Evolutionary conservation across 2,888 invertebrate species (phyloP).

Genomic region (Gastrophysa polygoni): DNA sequence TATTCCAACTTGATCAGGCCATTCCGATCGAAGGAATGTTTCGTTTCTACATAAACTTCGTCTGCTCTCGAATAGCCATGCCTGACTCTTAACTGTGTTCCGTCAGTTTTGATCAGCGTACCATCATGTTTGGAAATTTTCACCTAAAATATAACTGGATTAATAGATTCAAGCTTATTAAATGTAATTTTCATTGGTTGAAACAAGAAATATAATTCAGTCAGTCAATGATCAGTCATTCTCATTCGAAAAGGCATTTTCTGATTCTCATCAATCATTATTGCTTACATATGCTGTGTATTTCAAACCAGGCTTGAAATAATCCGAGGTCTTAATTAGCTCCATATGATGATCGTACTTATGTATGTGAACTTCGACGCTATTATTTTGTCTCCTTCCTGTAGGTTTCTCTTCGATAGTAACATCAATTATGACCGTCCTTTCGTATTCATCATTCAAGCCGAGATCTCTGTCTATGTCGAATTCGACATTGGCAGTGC

Average conservation of each 20-base stretch:
- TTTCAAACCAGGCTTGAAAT: slow-evolving; percentile 87
- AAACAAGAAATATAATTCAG: too few relatives aligned
- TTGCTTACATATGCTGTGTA: slow-evolving; percentile 80
- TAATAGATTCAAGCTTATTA: too few relatives aligned
- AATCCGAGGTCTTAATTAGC: slow-evolving; percentile 79
- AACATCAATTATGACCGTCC: slow-evolving; percentile 84
- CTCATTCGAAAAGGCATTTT: too few relatives aligned
- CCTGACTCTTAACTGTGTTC: slow-evolving; percentile 64
- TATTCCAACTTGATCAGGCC: slow-evolving; percentile 70
- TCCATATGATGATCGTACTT: slow-evolving; percentile 78
- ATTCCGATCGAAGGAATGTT: slow-evolving; percentile 64
- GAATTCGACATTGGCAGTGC: slow-evolving; percentile 71
- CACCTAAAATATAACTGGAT: slow-evolving; percentile 57
- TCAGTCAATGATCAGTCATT: too few relatives aligned
- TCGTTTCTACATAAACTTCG: slow-evolving; percentile 61
- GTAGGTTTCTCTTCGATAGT: slow-evolving; percentile 91
- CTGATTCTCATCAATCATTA: too few relatives aligned
- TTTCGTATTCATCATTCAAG: slow-evolving; percentile 78
- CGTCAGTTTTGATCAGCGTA: slow-evolving; percentile 65
- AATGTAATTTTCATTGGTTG: too few relatives aligned
- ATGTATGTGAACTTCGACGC: slow-evolving; percentile 75
- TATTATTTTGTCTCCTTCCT: slow-evolving; percentile 79
- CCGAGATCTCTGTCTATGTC: slow-evolving; percentile 77
- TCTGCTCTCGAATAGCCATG: slow-evolving; percentile 68
- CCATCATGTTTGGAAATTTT: slow-evolving; percentile 75